phyloP scores from a whole-genome alignment of 2,888 invertebrate species.

The Hirtodrosophila duncani region DNA sequence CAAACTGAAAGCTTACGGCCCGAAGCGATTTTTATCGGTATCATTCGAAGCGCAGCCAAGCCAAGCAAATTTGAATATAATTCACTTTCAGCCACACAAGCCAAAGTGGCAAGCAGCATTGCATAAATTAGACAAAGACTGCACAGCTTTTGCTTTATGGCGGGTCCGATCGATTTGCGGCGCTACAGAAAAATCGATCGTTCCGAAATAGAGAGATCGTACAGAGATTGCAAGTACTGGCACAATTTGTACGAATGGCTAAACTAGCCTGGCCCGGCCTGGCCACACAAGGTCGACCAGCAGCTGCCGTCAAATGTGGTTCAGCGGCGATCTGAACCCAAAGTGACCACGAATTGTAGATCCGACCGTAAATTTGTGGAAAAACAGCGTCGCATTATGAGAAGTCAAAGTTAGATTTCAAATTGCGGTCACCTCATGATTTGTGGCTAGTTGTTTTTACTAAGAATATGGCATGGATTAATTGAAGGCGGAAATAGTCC shows the following conservation, averaged over 20 bases:
- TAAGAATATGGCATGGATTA: conserved; percentile 35
- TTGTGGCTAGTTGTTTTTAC: conserved; percentile 20
- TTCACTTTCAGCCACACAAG: conserved; percentile 47
- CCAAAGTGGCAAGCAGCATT: conserved; percentile 42
- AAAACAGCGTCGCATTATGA: too few species aligned
- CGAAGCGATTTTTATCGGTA: conserved; percentile 58
- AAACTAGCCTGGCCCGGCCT: too few species aligned
- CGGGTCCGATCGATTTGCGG: conserved; percentile 56
- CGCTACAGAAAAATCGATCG: conserved; percentile 34
- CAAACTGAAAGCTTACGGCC: conserved; percentile 52
- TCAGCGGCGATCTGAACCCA: conserved; percentile 17
- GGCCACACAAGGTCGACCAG: conserved; percentile 54
- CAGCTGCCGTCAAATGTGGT: conserved; percentile 46
- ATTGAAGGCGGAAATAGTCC: conserved; percentile 53
- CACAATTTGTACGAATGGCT: conserved; percentile 25
- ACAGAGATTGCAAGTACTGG: conserved; percentile 33
- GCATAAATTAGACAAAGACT: conserved; percentile 50
- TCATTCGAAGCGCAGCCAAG: conserved; percentile 52
- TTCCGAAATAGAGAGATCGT: conserved; percentile 42
- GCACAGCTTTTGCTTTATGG: conserved; percentile 41
- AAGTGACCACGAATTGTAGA: conserved; percentile 3
- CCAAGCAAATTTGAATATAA: conserved; percentile 60
- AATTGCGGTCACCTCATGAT: conserved; percentile 17
- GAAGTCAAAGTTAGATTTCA: not conserved
- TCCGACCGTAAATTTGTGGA: conserved; percentile 18